Percentiles rank a stretch among this genome's conserved stretches.
Conservation (phyloP, 2,888 invertebrate species). For the Platycnemis pennipes region DNA sequence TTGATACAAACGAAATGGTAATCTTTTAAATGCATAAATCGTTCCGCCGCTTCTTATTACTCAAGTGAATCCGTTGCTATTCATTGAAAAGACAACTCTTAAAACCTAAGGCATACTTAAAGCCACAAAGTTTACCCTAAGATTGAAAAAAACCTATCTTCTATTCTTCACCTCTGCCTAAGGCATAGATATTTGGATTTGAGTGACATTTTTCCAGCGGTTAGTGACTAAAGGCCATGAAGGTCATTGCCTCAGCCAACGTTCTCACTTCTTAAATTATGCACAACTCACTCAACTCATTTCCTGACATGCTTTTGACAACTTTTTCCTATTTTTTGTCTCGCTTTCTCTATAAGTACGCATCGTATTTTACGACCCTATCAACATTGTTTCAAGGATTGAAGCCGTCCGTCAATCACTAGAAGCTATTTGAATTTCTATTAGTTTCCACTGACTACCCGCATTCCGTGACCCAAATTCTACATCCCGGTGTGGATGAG, state of each 20-base stretch:
- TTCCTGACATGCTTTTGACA: background rate
- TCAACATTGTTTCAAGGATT: background rate
- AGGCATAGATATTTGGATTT: too few species aligned
- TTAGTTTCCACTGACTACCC: background rate
- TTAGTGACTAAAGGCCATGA: too few species aligned
- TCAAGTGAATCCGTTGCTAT: too few species aligned
- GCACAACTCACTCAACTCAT: background rate
- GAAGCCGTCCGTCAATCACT: background rate
- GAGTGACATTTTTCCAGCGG: too few species aligned
- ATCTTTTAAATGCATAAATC: too few species aligned
- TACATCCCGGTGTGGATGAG: background rate
- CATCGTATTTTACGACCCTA: background rate
- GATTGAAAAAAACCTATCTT: too few species aligned
- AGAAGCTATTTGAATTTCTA: background rate
- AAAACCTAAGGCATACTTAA: too few species aligned
- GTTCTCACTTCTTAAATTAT: background rate
- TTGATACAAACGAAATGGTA: too few species aligned
- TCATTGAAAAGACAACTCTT: too few species aligned
- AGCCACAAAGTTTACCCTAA: too few species aligned
- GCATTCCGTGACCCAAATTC: background rate
- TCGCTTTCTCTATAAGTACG: background rate
- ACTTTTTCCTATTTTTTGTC: background rate
- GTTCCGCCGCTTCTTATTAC: too few species aligned
- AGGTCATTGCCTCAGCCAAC: background rate
- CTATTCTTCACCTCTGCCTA: too few species aligned